Evolutionary conservation across 1,140 invertebrate species (phyloP).

Genomic region (Drosophila nebulosa): DNA sequence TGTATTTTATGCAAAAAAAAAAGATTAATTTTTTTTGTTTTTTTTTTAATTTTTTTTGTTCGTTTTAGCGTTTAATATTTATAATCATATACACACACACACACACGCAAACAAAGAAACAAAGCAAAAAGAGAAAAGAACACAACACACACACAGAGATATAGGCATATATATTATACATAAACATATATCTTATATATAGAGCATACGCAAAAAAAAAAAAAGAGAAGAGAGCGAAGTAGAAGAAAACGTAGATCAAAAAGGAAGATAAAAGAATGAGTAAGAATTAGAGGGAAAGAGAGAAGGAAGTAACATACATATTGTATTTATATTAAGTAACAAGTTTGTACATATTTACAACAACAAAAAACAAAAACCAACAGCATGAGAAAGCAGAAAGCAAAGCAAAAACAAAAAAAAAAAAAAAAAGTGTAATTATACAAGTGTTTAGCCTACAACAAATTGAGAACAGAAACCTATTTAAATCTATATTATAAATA

Average conservation of each 20-base stretch:
- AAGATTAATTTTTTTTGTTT: constrained; percentile 46
- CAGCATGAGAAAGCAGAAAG: neutral
- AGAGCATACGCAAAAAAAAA: constrained; percentile 44
- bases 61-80: constrained; percentile 74
- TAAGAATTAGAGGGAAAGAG: neutral
- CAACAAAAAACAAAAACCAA: constrained; percentile 37
- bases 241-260: constrained; percentile 31
- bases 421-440: constrained; percentile 63
- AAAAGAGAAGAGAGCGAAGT: constrained; percentile 23
- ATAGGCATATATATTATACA: constrained; percentile 57
- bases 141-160: constrained; percentile 51
- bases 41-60: constrained; percentile 51
- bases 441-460: constrained; percentile 55
- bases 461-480: constrained; percentile 38
- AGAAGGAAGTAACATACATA: constrained; percentile 13
- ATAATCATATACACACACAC: constrained; percentile 19
- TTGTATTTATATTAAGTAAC: constrained; percentile 55
- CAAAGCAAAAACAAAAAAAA: constrained; percentile 10
- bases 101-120: constrained; percentile 58
- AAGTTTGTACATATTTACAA: constrained; percentile 78
- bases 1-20: constrained; percentile 44
- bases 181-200: constrained; percentile 60
- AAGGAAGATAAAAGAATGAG: constrained; percentile 4
- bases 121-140: constrained; percentile 13
- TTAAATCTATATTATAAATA: constrained; percentile 47